Conservation (phyloP, 1,140 invertebrate genomes). For the Leptinotarsa texana region DNA sequence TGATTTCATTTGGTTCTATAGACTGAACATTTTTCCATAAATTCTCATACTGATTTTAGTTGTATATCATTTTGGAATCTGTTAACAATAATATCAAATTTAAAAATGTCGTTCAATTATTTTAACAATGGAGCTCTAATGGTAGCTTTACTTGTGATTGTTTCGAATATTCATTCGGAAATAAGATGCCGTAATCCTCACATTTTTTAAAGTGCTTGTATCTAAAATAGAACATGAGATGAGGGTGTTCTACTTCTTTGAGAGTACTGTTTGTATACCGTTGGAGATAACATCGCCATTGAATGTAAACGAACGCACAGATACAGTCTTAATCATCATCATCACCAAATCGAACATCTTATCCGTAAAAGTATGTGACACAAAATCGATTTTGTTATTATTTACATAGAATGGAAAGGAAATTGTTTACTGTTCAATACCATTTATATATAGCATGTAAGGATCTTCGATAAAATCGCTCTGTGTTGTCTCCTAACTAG, state of each 20-base stretch:
- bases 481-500: constrained; percentile 4
- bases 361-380: neutral
- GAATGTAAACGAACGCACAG: neutral
- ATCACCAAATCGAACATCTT: neutral
- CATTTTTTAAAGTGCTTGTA: too few relatives aligned
- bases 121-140: too few relatives aligned
- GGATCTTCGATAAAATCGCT: constrained; percentile 7
- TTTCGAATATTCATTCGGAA: too few relatives aligned
- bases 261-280: neutral
- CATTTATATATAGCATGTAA: constrained; percentile 3
- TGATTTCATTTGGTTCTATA: too few relatives aligned
- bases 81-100: too few relatives aligned
- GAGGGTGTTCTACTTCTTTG: neutral
- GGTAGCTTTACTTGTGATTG: too few relatives aligned
- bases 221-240: too few relatives aligned
- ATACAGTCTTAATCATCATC: neutral
- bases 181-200: too few relatives aligned
- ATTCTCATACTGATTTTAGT: too few relatives aligned
- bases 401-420: constrained; percentile 4
- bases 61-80: too few relatives aligned
- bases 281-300: neutral
- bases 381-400: constrained; percentile 6
- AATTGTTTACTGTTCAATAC: neutral
- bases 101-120: too few relatives aligned
- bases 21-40: too few relatives aligned